Conservation (phyloP, 2,113 vertebrate species). For the Thryonomys swinderianus region DNA sequence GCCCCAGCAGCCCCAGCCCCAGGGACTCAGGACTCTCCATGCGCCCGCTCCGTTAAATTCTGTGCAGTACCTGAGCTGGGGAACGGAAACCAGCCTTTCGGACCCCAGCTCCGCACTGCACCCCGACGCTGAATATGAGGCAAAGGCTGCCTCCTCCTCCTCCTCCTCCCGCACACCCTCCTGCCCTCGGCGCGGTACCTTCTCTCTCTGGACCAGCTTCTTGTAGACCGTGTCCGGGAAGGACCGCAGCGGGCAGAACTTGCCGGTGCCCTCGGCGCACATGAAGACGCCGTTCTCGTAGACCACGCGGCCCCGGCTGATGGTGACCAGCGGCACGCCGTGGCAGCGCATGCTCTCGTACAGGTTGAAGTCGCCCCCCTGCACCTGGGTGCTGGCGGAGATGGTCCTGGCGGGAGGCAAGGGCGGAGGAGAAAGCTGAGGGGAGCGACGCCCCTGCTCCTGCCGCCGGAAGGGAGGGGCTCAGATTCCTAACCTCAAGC, state of each 20-base stretch:
- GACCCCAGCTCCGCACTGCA: too few relatives aligned
- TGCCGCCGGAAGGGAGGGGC: not conserved
- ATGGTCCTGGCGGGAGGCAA: slow-evolving; percentile 89
- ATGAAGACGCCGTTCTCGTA: slow-evolving; percentile 98
- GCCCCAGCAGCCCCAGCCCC: not conserved
- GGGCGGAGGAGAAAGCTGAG: not conserved
- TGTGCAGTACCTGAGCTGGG: not conserved
- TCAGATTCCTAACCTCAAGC: not conserved
- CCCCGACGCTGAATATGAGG: not conserved
- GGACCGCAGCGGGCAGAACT: slow-evolving; percentile 95
- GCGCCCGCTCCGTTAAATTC: not conserved
- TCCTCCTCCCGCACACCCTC: too few relatives aligned
- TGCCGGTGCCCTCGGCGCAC: slow-evolving; percentile 96
- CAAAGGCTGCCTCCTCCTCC: not conserved
- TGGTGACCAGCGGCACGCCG: slow-evolving; percentile 95
- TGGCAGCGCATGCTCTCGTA: slow-evolving; percentile 97
- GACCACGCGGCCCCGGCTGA: slow-evolving; percentile 96
- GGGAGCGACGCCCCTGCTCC: not conserved
- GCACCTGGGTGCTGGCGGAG: slow-evolving; percentile 94
- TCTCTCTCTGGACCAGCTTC: slow-evolving; percentile 98
- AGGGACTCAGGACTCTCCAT: not conserved
- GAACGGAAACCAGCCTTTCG: not conserved
- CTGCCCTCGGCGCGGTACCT: slow-evolving; percentile 83
- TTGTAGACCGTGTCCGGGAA: slow-evolving; percentile 98
- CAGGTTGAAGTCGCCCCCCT: slow-evolving; percentile 96